Evolutionary conservation across 2,888 invertebrate genomes (phyloP).

Genomic region (Myopa tessellatipennis): DNA sequence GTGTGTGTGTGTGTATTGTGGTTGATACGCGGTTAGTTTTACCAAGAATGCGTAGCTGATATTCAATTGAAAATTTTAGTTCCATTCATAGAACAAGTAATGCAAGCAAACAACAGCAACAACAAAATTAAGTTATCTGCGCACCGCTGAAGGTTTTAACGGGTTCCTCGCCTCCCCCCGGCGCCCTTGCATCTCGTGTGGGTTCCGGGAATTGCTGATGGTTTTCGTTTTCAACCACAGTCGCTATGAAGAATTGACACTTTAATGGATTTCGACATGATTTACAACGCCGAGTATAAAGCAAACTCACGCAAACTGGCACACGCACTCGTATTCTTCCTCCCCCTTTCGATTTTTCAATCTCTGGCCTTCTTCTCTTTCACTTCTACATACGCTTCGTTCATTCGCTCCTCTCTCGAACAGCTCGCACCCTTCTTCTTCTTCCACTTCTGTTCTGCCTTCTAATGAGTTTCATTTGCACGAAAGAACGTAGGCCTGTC

Average conservation of each 20-base stretch:
- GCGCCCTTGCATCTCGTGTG: too few relatives aligned
- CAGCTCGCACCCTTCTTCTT: not conserved
- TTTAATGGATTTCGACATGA: conserved; percentile 31
- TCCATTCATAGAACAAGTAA: conserved; percentile 17
- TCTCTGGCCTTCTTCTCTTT: too few relatives aligned
- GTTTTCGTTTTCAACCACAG: conserved; percentile 17
- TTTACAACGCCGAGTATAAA: conserved; percentile 4
- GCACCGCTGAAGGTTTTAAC: not conserved
- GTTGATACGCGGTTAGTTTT: too few relatives aligned
- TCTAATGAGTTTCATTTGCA: conserved; percentile 29
- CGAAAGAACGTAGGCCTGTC: not conserved
- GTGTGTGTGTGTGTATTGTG: not conserved
- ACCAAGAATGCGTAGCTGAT: not conserved
- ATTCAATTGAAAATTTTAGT: conserved; percentile 20
- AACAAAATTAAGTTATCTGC: conserved; percentile 26
- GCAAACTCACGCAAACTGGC: not conserved
- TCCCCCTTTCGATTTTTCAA: too few relatives aligned
- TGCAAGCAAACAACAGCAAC: not conserved
- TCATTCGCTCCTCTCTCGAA: too few relatives aligned
- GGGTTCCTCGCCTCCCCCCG: too few relatives aligned
- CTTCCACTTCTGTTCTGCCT: not conserved
- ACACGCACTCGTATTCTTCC: too few relatives aligned
- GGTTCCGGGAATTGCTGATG: not conserved
- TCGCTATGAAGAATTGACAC: conserved; percentile 30
- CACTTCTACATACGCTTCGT: not conserved